Percentiles rank a stretch among this genome's conserved stretches.
These are phyloP conservation scores for Biston stratarius DNA, from an alignment of 2,888 invertebrate species.

Conservation along the genomic window DNA sequence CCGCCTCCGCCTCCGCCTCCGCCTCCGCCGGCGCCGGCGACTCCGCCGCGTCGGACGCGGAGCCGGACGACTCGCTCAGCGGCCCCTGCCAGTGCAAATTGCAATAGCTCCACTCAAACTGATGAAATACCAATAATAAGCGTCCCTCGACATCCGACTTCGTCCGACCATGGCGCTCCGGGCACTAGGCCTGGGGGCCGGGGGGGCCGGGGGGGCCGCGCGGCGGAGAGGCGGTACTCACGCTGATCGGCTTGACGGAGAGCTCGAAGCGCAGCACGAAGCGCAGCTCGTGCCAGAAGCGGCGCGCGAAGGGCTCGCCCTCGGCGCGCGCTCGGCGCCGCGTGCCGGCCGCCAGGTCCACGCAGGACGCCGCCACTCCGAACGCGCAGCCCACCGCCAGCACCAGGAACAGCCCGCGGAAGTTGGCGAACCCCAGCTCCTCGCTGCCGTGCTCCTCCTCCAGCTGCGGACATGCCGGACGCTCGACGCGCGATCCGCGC, in stretches of 20 bases:
- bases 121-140: too few relatives aligned
- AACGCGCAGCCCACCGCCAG: conserved; percentile 89
- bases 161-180: too few relatives aligned
- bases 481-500: too few relatives aligned
- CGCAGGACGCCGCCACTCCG: conserved; percentile 88
- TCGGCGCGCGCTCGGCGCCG: conserved; percentile 57
- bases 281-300: conserved; percentile 69
- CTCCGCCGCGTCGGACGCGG: conserved; percentile 11
- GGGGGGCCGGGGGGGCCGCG: neutral
- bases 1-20: conserved; percentile 30
- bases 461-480: conserved; percentile 55
- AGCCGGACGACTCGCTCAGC: conserved; percentile 52
- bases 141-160: too few relatives aligned
- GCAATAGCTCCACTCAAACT: too few relatives aligned
- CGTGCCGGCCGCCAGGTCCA: conserved; percentile 84
- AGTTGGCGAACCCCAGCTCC: conserved; percentile 89
- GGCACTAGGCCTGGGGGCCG: neutral
- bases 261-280: conserved; percentile 77
- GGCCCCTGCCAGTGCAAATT: conserved; percentile 51
- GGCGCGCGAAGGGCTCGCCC: conserved; percentile 54
- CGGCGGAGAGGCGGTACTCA: conserved; percentile 24
- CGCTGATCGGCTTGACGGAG: conserved; percentile 71
- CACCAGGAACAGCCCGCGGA: conserved; percentile 93
- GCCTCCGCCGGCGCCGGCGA: conserved; percentile 31
- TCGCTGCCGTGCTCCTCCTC: conserved; percentile 64